Percentiles rank a stretch among this genome's conserved stretches.
These are phyloP conservation scores for Rhamnusium bicolor DNA, from an alignment of 2,888 invertebrate genomes.

Conservation along the genomic window DNA sequence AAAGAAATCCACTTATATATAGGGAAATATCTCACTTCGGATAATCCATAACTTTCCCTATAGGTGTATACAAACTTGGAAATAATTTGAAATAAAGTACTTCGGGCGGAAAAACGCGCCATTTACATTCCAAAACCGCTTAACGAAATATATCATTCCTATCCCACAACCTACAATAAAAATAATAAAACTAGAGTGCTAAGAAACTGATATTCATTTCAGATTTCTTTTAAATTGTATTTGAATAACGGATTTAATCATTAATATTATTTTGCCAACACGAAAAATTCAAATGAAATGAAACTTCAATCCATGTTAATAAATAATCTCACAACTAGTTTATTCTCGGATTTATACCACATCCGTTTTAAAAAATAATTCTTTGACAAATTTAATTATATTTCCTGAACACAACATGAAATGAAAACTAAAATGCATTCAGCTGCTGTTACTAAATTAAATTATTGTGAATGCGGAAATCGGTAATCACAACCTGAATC, in stretches of 20 bases:
- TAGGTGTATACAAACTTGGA: conserved; percentile 29
- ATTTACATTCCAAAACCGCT: conserved; percentile 1
- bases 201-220: neutral
- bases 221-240: neutral
- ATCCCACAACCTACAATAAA: neutral
- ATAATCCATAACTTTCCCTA: conserved; percentile 22
- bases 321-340: neutral
- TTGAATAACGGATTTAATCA: neutral
- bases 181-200: neutral
- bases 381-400: neutral
- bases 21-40: conserved; percentile 15
- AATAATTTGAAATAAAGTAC: conserved; percentile 22
- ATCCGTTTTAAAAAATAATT: no score
- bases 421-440: neutral
- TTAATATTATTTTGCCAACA: neutral
- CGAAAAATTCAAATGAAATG: neutral
- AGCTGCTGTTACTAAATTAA: neutral
- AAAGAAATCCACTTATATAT: conserved; percentile 24
- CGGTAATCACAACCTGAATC: neutral
- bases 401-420: neutral
- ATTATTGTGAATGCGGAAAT: neutral
- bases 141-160: neutral
- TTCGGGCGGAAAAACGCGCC: conserved; percentile 15
- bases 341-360: no score
- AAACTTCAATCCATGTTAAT: neutral